Evolutionary conservation across 2,113 vertebrate species (phyloP).

Genomic region (Atherinomorus stipes): DNA sequence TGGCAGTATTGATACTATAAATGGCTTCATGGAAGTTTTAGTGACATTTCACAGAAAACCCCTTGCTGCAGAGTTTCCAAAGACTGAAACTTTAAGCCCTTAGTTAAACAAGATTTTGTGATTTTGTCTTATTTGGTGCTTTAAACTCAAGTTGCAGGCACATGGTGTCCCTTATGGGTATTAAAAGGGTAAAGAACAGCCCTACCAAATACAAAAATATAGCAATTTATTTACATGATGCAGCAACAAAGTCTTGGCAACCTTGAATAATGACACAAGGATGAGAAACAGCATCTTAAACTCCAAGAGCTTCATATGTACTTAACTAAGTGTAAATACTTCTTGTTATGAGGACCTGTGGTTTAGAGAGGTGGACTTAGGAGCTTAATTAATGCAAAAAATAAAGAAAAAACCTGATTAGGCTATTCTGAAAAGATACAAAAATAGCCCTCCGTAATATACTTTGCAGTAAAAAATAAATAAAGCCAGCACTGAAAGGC

Average conservation of each 20-base stretch:
- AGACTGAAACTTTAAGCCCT: conserved; percentile 27
- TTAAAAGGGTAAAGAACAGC: background rate
- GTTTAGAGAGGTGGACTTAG: conserved; percentile 38
- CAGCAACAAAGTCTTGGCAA: conserved; percentile 14
- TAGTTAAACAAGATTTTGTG: conserved; percentile 26
- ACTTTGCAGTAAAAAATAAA: conserved; percentile 81
- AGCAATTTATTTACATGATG: background rate
- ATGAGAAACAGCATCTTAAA: conserved; percentile 19
- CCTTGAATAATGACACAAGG: background rate
- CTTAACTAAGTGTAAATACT: conserved; percentile 21
- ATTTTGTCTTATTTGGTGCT: conserved; percentile 65
- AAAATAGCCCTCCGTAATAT: conserved; percentile 68
- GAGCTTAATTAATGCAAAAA: conserved; percentile 42
- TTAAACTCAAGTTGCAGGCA: conserved; percentile 9
- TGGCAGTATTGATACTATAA: conserved; percentile 64
- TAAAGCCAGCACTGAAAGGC: conserved; percentile 67
- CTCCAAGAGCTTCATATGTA: conserved; percentile 6
- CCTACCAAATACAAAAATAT: conserved; percentile 18
- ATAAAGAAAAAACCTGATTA: conserved; percentile 11
- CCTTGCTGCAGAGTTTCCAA: conserved; percentile 18
- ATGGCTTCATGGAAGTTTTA: conserved; percentile 3
- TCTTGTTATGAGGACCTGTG: conserved; percentile 32
- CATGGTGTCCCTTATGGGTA: background rate
- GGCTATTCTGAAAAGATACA: conserved; percentile 39
- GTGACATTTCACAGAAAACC: conserved; percentile 10